Evolutionary conservation across 2,888 invertebrate genomes (phyloP).

Genomic region (Chorisops tibialis): DNA sequence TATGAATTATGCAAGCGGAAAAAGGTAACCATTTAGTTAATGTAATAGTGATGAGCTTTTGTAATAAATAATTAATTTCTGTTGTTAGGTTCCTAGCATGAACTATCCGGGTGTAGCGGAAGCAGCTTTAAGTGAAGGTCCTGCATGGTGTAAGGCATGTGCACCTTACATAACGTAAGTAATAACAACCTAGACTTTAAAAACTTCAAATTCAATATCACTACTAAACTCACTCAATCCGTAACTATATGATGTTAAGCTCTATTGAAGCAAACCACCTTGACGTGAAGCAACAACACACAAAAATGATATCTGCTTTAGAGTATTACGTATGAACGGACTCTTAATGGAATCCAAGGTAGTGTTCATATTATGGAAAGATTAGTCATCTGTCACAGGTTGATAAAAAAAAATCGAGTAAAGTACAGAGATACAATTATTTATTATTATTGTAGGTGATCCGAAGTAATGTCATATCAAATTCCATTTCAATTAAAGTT

Average conservation of each 20-base stretch:
- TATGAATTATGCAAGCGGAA: conserved; percentile 60
- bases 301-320: too few relatives aligned
- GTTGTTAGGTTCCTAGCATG: conserved; percentile 58
- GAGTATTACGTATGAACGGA: too few relatives aligned
- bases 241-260: background rate
- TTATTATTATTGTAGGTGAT: too few relatives aligned
- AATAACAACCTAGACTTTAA: background rate
- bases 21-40: conserved; percentile 42
- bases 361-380: too few relatives aligned
- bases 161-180: conserved; percentile 67
- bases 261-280: background rate
- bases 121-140: conserved; percentile 74
- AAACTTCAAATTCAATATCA: background rate
- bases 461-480: too few relatives aligned
- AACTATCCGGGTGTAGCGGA: conserved; percentile 80
- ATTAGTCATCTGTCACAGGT: too few relatives aligned
- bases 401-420: too few relatives aligned
- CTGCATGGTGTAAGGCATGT: conserved; percentile 60
- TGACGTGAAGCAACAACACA: too few relatives aligned
- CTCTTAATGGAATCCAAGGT: too few relatives aligned
- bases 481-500: too few relatives aligned
- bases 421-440: too few relatives aligned
- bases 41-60: background rate
- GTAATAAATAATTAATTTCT: background rate
- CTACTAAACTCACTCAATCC: background rate